Conservation (phyloP, 2,888 invertebrate genomes). For the Drosophila nigritarsus region DNA sequence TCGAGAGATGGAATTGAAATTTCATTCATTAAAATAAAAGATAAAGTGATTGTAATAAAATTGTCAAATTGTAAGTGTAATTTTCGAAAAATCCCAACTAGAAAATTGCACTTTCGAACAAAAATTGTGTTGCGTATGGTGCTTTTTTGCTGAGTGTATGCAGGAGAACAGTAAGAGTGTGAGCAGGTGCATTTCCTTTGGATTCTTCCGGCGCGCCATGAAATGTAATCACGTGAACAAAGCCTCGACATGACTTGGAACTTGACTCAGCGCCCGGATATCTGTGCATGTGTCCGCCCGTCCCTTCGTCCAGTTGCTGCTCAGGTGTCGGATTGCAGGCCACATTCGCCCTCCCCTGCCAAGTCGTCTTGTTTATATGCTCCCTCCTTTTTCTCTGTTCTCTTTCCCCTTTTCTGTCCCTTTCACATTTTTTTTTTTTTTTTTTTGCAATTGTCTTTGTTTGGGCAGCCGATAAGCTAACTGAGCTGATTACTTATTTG, state of each 20-base stretch:
- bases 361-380: neutral
- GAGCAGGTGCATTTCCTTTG: constrained; percentile 54
- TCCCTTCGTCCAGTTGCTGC: neutral
- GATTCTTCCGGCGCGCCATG: constrained; percentile 61
- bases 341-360: neutral
- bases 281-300: constrained; percentile 11
- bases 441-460: constrained; percentile 54
- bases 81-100: neutral
- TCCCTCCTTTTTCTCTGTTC: neutral
- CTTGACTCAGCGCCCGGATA: constrained; percentile 34
- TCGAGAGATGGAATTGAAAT: too few species aligned
- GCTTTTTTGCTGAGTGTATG: constrained; percentile 3
- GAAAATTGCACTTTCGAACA: neutral
- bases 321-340: constrained; percentile 52
- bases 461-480: constrained; percentile 57
- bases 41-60: neutral
- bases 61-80: neutral
- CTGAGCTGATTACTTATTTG: constrained; percentile 54
- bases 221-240: constrained; percentile 70
- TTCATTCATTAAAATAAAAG: neutral
- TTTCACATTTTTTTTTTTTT: neutral
- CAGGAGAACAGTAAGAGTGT: neutral
- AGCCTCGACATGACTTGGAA: constrained; percentile 34
- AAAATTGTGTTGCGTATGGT: neutral
- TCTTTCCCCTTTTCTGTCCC: neutral